A percentile compares a stretch with the other conserved stretches of the same genome.
Evolutionary conservation across 2,113 vertebrate species (phyloP).

Genomic region (Pipra filicauda): DNA sequence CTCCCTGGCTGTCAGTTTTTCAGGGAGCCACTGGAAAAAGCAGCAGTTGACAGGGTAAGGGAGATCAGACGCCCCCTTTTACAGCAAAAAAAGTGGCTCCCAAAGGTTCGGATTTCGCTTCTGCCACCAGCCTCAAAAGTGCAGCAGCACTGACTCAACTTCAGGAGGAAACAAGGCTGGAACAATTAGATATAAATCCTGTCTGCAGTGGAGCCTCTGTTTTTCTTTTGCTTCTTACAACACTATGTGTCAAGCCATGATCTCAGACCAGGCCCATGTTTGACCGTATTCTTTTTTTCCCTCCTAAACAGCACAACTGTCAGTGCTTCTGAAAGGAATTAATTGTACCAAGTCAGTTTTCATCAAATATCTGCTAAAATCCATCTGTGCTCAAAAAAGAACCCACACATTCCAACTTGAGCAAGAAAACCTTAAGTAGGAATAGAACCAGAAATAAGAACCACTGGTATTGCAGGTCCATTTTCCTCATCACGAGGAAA

Average conservation of each 20-base stretch:
- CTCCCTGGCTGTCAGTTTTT: conserved; percentile 38
- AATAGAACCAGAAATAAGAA: background rate
- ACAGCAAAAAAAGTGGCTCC: background rate
- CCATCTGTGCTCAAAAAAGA: background rate
- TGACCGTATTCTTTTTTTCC: background rate
- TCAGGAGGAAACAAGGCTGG: background rate
- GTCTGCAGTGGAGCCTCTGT: background rate
- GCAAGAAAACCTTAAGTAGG: background rate
- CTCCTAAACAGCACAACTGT: background rate
- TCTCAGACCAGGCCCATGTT: background rate
- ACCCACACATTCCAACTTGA: background rate
- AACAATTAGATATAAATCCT: background rate
- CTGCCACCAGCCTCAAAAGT: background rate
- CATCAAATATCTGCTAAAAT: background rate
- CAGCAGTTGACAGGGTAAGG: background rate
- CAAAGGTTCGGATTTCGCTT: background rate
- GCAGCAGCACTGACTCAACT: background rate
- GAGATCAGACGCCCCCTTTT: conserved; percentile 11
- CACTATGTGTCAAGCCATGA: background rate
- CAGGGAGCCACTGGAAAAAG: conserved; percentile 33
- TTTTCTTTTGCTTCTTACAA: background rate
- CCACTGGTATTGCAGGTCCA: rapidly evolving
- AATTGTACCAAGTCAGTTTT: background rate
- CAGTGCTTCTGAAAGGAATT: background rate
- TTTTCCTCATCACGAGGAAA: background rate